These are phyloP conservation scores for Polypedilum vanderplanki DNA, from an alignment of 1,140 invertebrate genomes.

Conservation along the genomic window DNA sequence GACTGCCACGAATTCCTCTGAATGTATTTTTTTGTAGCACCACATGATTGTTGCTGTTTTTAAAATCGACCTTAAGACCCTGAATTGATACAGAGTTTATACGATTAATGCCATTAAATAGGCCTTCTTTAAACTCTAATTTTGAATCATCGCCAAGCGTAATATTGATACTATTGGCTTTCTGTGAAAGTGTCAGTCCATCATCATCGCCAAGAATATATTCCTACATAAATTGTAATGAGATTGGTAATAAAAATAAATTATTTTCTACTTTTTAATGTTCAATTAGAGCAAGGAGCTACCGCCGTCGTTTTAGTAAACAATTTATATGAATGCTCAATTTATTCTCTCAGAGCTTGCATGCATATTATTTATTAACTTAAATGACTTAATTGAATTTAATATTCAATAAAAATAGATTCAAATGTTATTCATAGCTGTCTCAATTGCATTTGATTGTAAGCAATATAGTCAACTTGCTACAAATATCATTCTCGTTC, in stretches of 20 bases:
- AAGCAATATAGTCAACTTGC: neutral
- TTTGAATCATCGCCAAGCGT: constrained; percentile 4
- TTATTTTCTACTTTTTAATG: neutral
- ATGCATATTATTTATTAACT: neutral
- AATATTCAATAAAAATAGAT: constrained; percentile 20
- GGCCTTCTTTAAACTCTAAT: neutral
- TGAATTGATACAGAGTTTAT: neutral
- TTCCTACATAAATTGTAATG: neutral
- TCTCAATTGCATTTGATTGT: constrained; percentile 6
- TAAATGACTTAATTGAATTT: constrained; percentile 20
- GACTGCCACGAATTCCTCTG: neutral
- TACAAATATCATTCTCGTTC: neutral
- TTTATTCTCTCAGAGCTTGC: neutral
- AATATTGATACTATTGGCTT: neutral
- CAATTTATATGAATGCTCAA: no score
- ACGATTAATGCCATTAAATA: neutral
- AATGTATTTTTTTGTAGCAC: neutral
- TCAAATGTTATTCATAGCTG: neutral
- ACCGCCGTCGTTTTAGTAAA: no score
- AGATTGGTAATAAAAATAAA: neutral
- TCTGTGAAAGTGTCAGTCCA: neutral
- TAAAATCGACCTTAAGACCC: neutral
- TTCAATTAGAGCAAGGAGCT: no score
- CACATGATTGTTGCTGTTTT: neutral
- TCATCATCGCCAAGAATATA: constrained; percentile 3